A percentile compares a stretch with the other conserved stretches of the same genome.
Conservation (phyloP, 1,140 invertebrate genomes). For the Pantala flavescens region DNA sequence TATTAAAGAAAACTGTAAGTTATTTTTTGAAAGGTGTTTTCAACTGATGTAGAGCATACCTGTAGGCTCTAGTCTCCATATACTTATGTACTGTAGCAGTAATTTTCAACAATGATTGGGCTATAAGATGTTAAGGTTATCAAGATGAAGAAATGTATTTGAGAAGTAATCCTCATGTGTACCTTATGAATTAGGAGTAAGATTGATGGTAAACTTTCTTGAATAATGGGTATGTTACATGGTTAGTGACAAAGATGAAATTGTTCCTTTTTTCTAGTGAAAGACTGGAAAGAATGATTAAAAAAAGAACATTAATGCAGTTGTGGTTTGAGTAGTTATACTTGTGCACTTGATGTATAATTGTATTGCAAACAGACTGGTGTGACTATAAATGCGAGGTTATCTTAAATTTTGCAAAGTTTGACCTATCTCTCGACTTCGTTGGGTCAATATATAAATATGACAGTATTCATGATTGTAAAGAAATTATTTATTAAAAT, state of each 20-base stretch:
- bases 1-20: background rate
- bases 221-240: background rate
- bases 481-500: slow-evolving; percentile 9
- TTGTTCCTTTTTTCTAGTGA: background rate
- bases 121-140: background rate
- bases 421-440: no score
- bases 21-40: slow-evolving; percentile 8
- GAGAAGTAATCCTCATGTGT: background rate
- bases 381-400: no score
- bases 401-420: no score
- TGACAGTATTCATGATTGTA: background rate
- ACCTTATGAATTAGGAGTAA: background rate
- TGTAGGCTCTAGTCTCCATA: background rate
- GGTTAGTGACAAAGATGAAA: background rate
- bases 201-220: background rate
- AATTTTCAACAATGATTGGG: background rate
- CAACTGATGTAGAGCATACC: background rate
- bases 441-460: background rate
- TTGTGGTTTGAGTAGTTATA: background rate
- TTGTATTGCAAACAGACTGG: no score
- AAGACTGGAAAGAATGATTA: background rate
- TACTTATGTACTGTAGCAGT: background rate
- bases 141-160: background rate
- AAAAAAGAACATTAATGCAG: background rate
- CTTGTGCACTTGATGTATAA: background rate